phyloP scores from a whole-genome alignment of 2,113 vertebrate species.

The Leiothrix lutea region DNA sequence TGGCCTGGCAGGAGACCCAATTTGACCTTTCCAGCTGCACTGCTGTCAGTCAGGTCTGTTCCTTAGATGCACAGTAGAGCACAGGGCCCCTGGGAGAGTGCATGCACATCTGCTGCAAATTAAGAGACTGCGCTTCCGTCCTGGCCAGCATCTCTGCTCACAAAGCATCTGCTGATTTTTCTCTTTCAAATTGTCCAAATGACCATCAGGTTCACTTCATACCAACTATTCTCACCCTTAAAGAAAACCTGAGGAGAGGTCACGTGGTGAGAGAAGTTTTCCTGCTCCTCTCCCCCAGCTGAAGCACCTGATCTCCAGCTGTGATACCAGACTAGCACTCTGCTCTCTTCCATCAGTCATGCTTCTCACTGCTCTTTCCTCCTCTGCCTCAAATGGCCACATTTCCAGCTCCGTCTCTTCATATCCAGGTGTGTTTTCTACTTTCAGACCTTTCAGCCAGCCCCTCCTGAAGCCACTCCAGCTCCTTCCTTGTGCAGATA shows the following conservation, averaged over 20 bases:
- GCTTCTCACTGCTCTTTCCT: not conserved
- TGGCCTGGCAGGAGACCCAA: not conserved
- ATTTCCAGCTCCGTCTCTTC: not conserved
- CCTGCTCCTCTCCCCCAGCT: not conserved
- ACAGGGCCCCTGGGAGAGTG: not conserved
- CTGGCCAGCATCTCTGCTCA: not conserved
- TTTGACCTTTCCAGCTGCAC: not conserved
- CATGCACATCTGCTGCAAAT: not conserved
- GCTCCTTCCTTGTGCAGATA: not conserved
- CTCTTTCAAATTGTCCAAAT: not conserved
- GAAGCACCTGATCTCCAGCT: not conserved
- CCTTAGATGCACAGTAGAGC: not conserved
- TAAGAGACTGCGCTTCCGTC: fast-evolving
- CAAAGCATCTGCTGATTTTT: not conserved
- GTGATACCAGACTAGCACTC: not conserved
- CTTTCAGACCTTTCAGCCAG: not conserved
- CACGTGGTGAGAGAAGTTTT: not conserved
- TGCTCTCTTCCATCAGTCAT: too few relatives aligned
- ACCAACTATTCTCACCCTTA: not conserved
- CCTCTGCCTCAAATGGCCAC: not conserved
- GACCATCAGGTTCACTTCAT: not conserved
- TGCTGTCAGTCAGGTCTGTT: not conserved
- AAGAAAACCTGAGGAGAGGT: not conserved
- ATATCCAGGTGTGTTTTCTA: not conserved
- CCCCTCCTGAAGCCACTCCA: not conserved